These are phyloP conservation scores for Malacoctenus gilli DNA, from an alignment of 2,797 vertebrate species.

Conservation along the genomic window DNA sequence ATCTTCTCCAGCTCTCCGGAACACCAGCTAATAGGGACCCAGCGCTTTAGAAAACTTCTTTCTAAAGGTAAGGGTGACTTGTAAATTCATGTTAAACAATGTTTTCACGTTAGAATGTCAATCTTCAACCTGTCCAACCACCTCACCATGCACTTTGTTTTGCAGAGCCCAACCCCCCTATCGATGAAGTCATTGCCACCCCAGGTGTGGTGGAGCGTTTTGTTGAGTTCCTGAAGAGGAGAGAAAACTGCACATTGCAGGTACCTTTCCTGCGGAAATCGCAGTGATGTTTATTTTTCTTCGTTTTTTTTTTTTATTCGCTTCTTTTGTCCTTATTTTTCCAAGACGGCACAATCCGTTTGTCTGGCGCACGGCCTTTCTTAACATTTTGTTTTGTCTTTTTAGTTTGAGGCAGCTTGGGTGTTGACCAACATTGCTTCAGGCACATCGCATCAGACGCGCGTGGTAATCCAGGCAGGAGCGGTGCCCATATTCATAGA, in stretches of 20 bases:
- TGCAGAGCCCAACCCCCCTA: constrained; percentile 97
- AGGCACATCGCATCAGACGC: constrained; percentile 94
- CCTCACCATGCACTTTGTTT: no score
- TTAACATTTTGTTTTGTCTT: neutral
- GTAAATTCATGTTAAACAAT: no score
- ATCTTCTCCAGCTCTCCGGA: constrained; percentile 95
- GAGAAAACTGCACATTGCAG: constrained; percentile 95
- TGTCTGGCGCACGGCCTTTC: neutral
- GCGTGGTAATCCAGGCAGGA: constrained; percentile 95
- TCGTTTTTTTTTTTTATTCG: neutral
- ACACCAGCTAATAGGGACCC: constrained; percentile 96
- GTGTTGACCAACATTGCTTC: constrained; percentile 98
- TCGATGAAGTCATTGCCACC: constrained; percentile 97
- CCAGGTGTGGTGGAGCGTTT: constrained; percentile 93
- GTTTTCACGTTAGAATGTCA: no score
- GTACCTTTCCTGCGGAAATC: constrained; percentile 71
- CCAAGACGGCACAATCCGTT: neutral
- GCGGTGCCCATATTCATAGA: constrained; percentile 97
- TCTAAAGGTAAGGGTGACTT: constrained; percentile 88
- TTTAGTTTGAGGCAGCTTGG: constrained; percentile 96
- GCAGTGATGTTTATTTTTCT: no score
- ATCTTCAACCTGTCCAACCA: no score
- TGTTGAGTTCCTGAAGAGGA: constrained; percentile 95
- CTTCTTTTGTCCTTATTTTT: neutral
- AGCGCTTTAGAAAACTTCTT: constrained; percentile 96